Conservation (phyloP, 2,888 invertebrate genomes). For the Drosophila acutilabella region DNA sequence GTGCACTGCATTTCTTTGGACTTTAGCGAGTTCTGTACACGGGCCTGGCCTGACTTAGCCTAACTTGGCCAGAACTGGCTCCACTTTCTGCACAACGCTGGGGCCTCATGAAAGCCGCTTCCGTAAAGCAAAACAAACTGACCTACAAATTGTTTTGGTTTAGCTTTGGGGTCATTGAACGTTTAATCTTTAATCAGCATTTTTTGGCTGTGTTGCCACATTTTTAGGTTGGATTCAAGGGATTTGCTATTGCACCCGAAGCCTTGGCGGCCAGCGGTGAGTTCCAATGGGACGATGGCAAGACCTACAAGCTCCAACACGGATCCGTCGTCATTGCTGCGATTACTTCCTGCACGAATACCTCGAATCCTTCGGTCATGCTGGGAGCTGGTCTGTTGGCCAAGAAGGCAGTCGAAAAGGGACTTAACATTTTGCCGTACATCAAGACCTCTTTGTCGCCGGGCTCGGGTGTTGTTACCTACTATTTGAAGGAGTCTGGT, state of each 20-base stretch:
- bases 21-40: conserved; percentile 52
- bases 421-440: conserved; percentile 94
- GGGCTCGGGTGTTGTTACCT: conserved; percentile 97
- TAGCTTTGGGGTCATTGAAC: conserved; percentile 64
- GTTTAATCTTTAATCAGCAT: conserved; percentile 20
- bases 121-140: conserved; percentile 68
- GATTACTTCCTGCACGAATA: conserved; percentile 99
- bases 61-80: neutral
- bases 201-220: conserved; percentile 17
- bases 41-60: conserved; percentile 13
- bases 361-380: conserved; percentile 99
- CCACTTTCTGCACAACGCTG: conserved; percentile 9
- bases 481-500: conserved; percentile 92
- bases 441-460: conserved; percentile 99
- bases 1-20: conserved; percentile 51
- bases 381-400: conserved; percentile 97
- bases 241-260: conserved; percentile 91
- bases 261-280: conserved; percentile 88
- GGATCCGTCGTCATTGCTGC: conserved; percentile 98
- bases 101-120: conserved; percentile 58
- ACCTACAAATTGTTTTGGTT: conserved; percentile 66
- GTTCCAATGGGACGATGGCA: conserved; percentile 92
- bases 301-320: conserved; percentile 92
- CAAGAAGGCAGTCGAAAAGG: conserved; percentile 96
- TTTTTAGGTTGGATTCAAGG: conserved; percentile 94